A percentile compares a stretch with the other conserved stretches of the same genome.
Conservation (phyloP, 1,140 invertebrate genomes). For the Trichonephila inaurata region DNA sequence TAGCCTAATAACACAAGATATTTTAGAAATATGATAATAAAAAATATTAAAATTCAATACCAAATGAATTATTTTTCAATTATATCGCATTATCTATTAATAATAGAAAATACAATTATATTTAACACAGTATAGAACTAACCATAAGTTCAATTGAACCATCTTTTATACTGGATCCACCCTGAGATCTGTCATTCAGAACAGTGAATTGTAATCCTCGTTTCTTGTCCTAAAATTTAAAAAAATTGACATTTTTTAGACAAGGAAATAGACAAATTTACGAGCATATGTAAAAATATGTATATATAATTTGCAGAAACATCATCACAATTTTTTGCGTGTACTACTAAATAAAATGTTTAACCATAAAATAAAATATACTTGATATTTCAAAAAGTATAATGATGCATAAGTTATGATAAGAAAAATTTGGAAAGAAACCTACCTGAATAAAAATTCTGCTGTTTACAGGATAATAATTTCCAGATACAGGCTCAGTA, state of each 20-base stretch:
- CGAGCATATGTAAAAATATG: too few relatives aligned
- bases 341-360: too few relatives aligned
- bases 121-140: constrained; percentile 27
- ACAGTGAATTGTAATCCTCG: constrained; percentile 83
- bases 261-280: neutral
- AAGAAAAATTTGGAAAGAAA: too few relatives aligned
- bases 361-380: too few relatives aligned
- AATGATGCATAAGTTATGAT: too few relatives aligned
- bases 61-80: too few relatives aligned
- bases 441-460: constrained; percentile 87
- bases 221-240: constrained; percentile 67
- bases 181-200: constrained; percentile 85
- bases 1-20: neutral
- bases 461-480: constrained; percentile 96
- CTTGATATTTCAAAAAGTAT: too few relatives aligned
- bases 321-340: too few relatives aligned
- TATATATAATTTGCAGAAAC: too few relatives aligned
- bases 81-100: too few relatives aligned
- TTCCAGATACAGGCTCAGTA: constrained; percentile 88
- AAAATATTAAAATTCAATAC: neutral
- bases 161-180: constrained; percentile 82
- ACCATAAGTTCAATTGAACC: constrained; percentile 84
- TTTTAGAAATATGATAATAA: neutral
- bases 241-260: too few relatives aligned
- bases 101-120: too few relatives aligned